Base-by-base conservation (phyloP, 2,888 invertebrate species). In the Brassicogethes aeneus region DNA sequence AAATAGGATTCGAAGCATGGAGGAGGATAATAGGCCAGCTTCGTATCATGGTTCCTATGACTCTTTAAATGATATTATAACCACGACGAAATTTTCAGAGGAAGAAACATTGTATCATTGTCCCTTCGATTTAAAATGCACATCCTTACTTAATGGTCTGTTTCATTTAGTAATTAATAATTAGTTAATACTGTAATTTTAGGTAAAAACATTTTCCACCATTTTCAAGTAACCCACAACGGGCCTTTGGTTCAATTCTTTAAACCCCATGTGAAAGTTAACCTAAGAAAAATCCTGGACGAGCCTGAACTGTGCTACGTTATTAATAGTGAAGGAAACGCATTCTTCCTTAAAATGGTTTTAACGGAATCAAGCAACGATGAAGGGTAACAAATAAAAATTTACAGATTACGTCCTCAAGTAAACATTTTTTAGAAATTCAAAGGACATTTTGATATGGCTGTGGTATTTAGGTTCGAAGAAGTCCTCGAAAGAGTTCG, bases 181-280 rank as follows among this genome's bases (percentile, higher is more conserved):
- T n/a, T n/a, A n/a, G n/a, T n/a, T n/a, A n/a, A n/a, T n/a, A n/a
- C n/a, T n/a, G n/a, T n/a, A n/a, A n/a, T 50, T 57, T 40, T 39
- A 62, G 62, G 55, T n/a, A 41, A 49, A 15, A 47, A 55, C 23
- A 41, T 63, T 36, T 53, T 62, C 29, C 48, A 60, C 31, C 68
- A 68, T 49, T 66, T 67, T 46, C 57, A 62, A 51, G 47, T 44
- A 14, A 43, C 33, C 15, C 68, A 68, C 44, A 52, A 54, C 17
- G 66, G 65, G 12, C 66, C 67, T 2, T 45, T 67, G 7, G 48
- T 64, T 10, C 66, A 67, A 43, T 67, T 64, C 43, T 67, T 66
- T 41, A 61, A 56, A 30, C 43, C 59, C 2, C 55, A 56, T 35
- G 37, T 65, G 2, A 50, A 48, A 41, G 44, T 64, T 34, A 45